Conservation (phyloP, 2,888 invertebrate species). For the Opisthograptis luteolata region DNA sequence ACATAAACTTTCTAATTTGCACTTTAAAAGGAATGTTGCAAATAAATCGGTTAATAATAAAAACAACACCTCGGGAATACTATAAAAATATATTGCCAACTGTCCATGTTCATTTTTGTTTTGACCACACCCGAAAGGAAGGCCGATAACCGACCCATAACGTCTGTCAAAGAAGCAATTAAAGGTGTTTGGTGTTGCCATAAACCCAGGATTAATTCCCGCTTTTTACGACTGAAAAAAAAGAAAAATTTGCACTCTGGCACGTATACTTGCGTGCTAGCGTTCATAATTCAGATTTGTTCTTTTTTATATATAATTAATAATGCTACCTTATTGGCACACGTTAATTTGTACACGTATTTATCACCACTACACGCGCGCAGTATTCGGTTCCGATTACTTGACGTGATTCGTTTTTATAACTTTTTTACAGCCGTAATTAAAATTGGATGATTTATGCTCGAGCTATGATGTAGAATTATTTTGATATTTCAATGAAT, state of each 20-base stretch:
- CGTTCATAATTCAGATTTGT: conserved; percentile 52
- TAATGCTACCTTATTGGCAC: conserved; percentile 57
- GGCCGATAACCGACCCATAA: conserved; percentile 66
- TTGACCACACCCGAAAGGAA: conserved; percentile 74
- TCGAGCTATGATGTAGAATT: conserved; percentile 42
- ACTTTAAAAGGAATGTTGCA: conserved; percentile 62
- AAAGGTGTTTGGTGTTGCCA: conserved; percentile 74
- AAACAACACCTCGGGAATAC: conserved; percentile 74
- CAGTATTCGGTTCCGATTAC: conserved; percentile 43
- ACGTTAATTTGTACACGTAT: conserved; percentile 52
- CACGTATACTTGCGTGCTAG: conserved; percentile 57
- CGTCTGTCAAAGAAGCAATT: conserved; percentile 83
- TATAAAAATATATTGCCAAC: conserved; percentile 76
- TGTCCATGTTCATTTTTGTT: conserved; percentile 70
- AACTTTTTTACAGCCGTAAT: conserved; percentile 58
- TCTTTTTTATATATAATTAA: conserved; percentile 54
- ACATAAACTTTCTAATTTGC: conserved; percentile 82
- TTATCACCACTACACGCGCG: conserved; percentile 45
- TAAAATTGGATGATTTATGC: conserved; percentile 60
- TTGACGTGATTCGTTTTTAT: conserved; percentile 52
- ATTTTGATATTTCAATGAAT: conserved; percentile 53
- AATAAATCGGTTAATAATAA: conserved; percentile 72
- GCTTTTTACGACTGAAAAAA: conserved; percentile 57
- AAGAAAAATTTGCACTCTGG: conserved; percentile 47
- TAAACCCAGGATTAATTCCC: conserved; percentile 72